phyloP scores from a whole-genome alignment of 2,113 vertebrate genomes.

The Chloebia gouldiae region DNA sequence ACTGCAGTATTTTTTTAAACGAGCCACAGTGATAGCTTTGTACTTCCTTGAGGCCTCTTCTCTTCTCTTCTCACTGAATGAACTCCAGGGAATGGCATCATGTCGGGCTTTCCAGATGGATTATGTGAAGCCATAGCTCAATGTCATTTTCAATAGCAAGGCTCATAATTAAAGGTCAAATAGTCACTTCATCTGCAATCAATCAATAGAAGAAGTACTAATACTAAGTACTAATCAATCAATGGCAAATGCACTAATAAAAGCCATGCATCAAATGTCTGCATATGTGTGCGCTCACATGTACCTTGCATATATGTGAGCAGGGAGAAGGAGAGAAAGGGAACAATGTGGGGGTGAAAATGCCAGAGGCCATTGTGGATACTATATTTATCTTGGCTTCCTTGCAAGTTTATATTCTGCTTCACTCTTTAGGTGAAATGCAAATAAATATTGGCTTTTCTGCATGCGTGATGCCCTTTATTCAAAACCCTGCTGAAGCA shows the following conservation, averaged over 20 bases:
- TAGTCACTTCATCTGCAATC: conserved; percentile 97
- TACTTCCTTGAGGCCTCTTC: conserved; percentile 73
- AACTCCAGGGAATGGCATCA: conserved; percentile 87
- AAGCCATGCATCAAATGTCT: conserved; percentile 94
- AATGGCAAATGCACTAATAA: conserved; percentile 95
- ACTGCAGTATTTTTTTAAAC: conserved; percentile 61
- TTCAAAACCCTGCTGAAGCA: background rate
- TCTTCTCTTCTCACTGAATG: conserved; percentile 71
- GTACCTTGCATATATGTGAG: conserved; percentile 42
- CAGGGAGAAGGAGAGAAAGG: conserved; percentile 47
- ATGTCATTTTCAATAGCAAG: conserved; percentile 86
- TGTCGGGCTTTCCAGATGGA: conserved; percentile 87
- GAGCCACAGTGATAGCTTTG: conserved; percentile 54
- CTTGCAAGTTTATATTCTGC: background rate
- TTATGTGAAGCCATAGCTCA: conserved; percentile 86
- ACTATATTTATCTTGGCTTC: conserved; percentile 6
- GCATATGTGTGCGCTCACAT: conserved; percentile 75
- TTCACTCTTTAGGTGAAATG: conserved; percentile 10
- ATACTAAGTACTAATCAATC: conserved; percentile 84
- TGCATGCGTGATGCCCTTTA: background rate
- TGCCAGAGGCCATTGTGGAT: background rate
- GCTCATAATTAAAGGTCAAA: conserved; percentile 98
- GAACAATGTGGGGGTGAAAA: conserved; percentile 39
- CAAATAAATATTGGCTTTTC: conserved; percentile 3
- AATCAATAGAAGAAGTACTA: conserved; percentile 94